Conservation (phyloP, 2,797 vertebrate species). For the Masticophis lateralis region DNA sequence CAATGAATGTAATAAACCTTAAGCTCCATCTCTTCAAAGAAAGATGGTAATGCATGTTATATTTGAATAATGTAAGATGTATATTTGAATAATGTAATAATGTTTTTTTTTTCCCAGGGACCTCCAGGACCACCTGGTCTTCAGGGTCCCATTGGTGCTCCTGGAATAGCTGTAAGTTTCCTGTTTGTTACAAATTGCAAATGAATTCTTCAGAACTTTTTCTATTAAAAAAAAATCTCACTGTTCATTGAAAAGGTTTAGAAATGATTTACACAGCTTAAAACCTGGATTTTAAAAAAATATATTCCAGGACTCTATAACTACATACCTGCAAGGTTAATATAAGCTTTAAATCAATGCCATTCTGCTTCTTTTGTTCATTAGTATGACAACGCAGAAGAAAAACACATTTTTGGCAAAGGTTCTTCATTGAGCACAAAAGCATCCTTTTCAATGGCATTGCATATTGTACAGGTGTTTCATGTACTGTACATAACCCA, state of each 20-base stretch:
- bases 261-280: slow-evolving; percentile 17
- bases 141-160: slow-evolving; percentile 93
- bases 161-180: slow-evolving; percentile 93
- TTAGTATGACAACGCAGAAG: not conserved
- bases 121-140: slow-evolving; percentile 93
- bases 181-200: slow-evolving; percentile 17
- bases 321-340: not conserved
- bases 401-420: not conserved
- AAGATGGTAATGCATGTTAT: slow-evolving; percentile 13
- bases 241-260: not conserved
- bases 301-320: not conserved
- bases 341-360: not conserved
- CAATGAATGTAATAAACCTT: slow-evolving; percentile 27
- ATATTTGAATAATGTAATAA: too few species aligned
- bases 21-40: not conserved
- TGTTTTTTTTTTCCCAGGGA: slow-evolving; percentile 74
- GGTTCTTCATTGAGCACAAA: not conserved
- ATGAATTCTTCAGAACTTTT: not conserved
- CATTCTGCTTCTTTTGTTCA: not conserved
- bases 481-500: not conserved
- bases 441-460: not conserved
- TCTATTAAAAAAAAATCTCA: not conserved
- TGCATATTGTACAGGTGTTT: not conserved
- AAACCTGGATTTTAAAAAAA: not conserved
- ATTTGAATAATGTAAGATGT: not conserved